A percentile compares a stretch with the other conserved stretches of the same genome.
Evolutionary conservation across 2,888 invertebrate genomes (phyloP).

Genomic region (Tinea pellionella): DNA sequence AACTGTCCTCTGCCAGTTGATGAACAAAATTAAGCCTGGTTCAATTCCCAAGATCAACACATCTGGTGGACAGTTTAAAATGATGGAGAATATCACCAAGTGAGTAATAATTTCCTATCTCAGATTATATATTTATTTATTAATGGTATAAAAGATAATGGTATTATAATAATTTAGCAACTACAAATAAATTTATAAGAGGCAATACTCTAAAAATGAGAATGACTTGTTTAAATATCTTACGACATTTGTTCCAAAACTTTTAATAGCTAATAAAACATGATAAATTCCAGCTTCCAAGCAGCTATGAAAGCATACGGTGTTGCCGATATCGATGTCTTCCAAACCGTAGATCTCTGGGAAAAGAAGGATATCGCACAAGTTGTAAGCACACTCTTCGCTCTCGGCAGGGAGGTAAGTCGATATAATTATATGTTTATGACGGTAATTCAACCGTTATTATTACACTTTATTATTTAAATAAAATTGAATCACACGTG

Average conservation of each 20-base stretch:
- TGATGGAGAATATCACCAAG: constrained; percentile 99
- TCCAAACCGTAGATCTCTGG: constrained; percentile 97
- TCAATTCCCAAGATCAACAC: constrained; percentile 91
- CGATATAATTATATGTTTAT: not conserved
- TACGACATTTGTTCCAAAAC: too few relatives aligned
- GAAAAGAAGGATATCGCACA: constrained; percentile 92
- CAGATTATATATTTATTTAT: too few relatives aligned
- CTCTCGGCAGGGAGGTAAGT: constrained; percentile 84
- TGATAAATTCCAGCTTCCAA: constrained; percentile 73
- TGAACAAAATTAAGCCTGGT: constrained; percentile 94
- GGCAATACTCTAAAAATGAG: too few relatives aligned
- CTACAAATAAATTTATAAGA: too few relatives aligned
- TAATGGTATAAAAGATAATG: too few relatives aligned
- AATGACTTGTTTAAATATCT: too few relatives aligned
- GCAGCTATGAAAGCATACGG: constrained; percentile 89
- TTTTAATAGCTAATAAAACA: not conserved
- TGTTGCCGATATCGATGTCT: constrained; percentile 90
- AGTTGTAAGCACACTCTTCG: constrained; percentile 87
- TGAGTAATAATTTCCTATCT: constrained; percentile 52
- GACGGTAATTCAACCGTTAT: not conserved
- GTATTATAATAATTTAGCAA: too few relatives aligned
- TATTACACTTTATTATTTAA: not conserved
- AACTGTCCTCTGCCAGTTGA: constrained; percentile 90
- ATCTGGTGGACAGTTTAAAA: constrained; percentile 96
- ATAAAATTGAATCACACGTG: not conserved